Evolutionary conservation across 2,113 vertebrate genomes (phyloP), one percentile per base, ranked within the genome.

Genomic region (Promerops cafer): DNA sequence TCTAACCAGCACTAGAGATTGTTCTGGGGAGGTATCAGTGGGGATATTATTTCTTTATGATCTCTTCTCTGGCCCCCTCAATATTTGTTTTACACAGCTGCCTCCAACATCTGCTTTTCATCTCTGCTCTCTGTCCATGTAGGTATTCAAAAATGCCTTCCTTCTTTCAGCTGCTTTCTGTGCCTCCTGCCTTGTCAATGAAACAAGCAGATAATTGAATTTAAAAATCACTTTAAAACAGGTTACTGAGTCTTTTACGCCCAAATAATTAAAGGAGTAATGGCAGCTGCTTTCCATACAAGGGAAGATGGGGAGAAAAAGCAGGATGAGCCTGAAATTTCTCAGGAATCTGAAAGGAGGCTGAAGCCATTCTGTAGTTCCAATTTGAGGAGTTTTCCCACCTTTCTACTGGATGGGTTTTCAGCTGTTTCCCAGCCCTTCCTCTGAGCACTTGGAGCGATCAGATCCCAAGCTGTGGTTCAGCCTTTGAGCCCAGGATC

Each of bases 101-200:
- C 87, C 64, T 93, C 77, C 77, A 79, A 63, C 83, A 92, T 97
- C 94, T 97, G 93, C 92, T 97, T 97, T 87, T 89, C 89, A 96
- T 94, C 94, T 91, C 56, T 69, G 76, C 77, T 83, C 72, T 82
- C 45, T 86, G 44, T 44, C 93, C 86, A 8, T 64, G 83, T 49
- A 96, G 87, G 71, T 88, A 90, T 77, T 84, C 60, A 63, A 50
- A 94, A 91, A 82, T 56, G 77, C 94, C 33, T 96, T 64, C 83
- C 74, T 79, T 72, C 83, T 76, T 61, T 63, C 88, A 74, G 91
- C 83, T 93, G 91, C 44, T 89, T 57, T 45, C 4, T 22, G 21
- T 27, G 61, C 74, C 70, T 78, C 60, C 64, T 87, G 65, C 42
- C 81, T 90, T 76, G 81, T 65, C 79, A 88, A 45, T n/a, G 84